phyloP scores from a whole-genome alignment of 23 tunicate genomes.

The Ciona savignyi region DNA sequence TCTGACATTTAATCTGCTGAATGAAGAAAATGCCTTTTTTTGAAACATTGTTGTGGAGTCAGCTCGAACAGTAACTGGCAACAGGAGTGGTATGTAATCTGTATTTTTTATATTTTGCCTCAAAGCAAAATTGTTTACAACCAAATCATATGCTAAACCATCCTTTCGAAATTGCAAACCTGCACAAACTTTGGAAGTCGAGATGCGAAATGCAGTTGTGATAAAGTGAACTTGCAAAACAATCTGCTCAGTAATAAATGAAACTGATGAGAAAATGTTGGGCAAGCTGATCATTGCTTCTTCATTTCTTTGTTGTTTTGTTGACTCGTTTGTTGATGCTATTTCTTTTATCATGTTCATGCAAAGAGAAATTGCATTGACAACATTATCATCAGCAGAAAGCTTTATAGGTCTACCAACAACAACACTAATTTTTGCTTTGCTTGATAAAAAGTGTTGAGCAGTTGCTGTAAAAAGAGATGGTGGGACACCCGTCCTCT shows the following conservation, averaged over 20 bases:
- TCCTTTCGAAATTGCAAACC: background rate
- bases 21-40: background rate
- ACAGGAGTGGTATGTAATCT: conserved; percentile 3
- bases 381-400: background rate
- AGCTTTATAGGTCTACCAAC: conserved; percentile 38
- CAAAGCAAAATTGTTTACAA: conserved; percentile 2
- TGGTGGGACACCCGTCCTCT: conserved; percentile 51
- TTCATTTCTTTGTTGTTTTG: background rate
- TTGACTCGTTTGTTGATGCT: background rate
- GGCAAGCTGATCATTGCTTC: background rate
- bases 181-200: background rate
- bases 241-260: conserved; percentile 11
- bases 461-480: conserved; percentile 27
- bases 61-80: conserved; percentile 4
- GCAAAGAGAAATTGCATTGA: background rate
- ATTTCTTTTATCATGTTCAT: background rate
- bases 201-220: background rate
- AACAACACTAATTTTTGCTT: conserved; percentile 19
- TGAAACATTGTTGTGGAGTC: background rate
- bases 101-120: background rate
- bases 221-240: background rate
- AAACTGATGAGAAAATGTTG: conserved; percentile 6
- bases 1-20: background rate
- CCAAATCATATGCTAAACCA: background rate
- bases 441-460: conserved; percentile 35